Evolutionary conservation across 2,113 vertebrate genomes (phyloP), one percentile per base, ranked within the genome.

Genomic region (Hepsetus odoe): DNA sequence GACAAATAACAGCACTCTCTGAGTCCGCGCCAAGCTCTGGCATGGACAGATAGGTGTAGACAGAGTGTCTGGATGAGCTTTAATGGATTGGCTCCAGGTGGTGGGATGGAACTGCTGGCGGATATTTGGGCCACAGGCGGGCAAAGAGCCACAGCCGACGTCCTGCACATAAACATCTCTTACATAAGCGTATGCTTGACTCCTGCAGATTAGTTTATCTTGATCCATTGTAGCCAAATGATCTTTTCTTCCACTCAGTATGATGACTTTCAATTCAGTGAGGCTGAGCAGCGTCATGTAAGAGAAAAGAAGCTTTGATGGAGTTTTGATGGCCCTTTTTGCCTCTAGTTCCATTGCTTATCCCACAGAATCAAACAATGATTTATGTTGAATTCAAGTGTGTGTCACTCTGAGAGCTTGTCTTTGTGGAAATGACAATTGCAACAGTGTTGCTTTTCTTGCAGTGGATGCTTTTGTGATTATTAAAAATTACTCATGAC

Each of bases 141-240:
- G 67, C 35, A 75, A 20, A 64, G 9, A 12, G 24, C 7, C 44
- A 38, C 33, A 24, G 26, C 46, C 62, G 66, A 64, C 46, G 56
- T 70, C 10, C 35, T 38, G 40, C 49, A 62, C 61, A 56, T 64
- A 70, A 82, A 74, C 38, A 46, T 58, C 65, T n/a, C 46, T 79
- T 82, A 74, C 35, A 74, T 79, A 49, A 82, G 56, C 40, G 55
- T 68, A 70, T 62, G 33, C 70, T 56, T 33, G 71, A 79, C 76
- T 79, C 72, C 59, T 16, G 44, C 61, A 69, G 65, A 79, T 74
- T 56, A 35, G 26, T 44, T 80, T 59, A 71, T 74, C n/a, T 38
- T 59, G 42, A 74, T 59, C 20, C 71, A 70, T 20, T 79, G 65
- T 64, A 59, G 55, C 66, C 14, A 40, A 24, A 53, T 56, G 33